phyloP scores from a whole-genome alignment of 2,888 invertebrate genomes.

The Mesorhabditis spiculigera region DNA sequence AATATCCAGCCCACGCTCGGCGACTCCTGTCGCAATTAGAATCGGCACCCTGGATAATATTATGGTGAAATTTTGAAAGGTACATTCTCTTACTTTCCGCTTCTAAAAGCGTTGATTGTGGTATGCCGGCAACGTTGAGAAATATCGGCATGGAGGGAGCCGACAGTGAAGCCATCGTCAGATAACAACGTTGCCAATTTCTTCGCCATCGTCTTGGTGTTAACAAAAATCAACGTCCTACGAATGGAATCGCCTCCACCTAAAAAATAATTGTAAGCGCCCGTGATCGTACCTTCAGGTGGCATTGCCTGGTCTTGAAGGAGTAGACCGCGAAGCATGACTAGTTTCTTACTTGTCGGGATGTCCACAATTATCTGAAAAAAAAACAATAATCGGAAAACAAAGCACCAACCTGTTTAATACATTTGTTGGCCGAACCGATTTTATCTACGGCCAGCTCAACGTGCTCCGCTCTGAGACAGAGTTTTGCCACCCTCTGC shows the following conservation, averaged over 20 bases:
- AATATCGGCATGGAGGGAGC: slow-evolving; percentile 71
- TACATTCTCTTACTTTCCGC: slow-evolving; percentile 55
- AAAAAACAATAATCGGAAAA: background rate
- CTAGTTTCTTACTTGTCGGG: slow-evolving; percentile 61
- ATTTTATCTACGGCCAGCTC: slow-evolving; percentile 86
- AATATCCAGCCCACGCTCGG: slow-evolving; percentile 72
- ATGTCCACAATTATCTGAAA: no score
- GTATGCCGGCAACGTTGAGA: slow-evolving; percentile 68
- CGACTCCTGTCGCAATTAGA: slow-evolving; percentile 89
- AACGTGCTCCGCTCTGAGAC: slow-evolving; percentile 71
- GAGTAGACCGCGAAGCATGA: slow-evolving; percentile 9
- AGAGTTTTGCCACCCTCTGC: slow-evolving; percentile 77
- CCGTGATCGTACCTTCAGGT: no score
- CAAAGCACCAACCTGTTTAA: slow-evolving; percentile 70
- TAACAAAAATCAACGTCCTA: slow-evolving; percentile 77
- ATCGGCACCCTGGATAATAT: slow-evolving; percentile 23
- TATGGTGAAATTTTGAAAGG: no score
- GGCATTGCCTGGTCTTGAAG: no score
- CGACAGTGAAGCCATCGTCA: slow-evolving; percentile 71
- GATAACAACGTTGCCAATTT: slow-evolving; percentile 80
- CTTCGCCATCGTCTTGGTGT: slow-evolving; percentile 83
- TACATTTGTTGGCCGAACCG: slow-evolving; percentile 87
- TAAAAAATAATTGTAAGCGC: slow-evolving; percentile 13
- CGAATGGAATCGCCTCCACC: slow-evolving; percentile 26
- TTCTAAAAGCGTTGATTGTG: slow-evolving; percentile 72